Percentiles rank a stretch among this genome's conserved stretches.
These are phyloP conservation scores for Cyclura pinguis DNA, from an alignment of 2,797 vertebrate species.

Conservation along the genomic window DNA sequence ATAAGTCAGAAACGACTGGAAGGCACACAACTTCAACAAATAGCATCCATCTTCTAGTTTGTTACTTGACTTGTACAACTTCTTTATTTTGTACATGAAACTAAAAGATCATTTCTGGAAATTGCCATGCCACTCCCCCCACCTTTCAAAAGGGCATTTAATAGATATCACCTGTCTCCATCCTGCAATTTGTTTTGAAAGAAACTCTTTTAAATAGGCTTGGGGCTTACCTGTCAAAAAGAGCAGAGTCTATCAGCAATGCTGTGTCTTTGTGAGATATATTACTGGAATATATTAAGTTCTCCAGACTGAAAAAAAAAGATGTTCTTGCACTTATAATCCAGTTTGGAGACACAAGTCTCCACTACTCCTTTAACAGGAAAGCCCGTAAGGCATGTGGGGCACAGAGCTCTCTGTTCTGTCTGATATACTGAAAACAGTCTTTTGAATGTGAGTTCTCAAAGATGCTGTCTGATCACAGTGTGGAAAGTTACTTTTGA, in stretches of 20 bases:
- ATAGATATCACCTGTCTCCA: not conserved
- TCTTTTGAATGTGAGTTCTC: not conserved
- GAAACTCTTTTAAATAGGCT: slow-evolving; percentile 20
- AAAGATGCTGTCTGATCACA: not conserved
- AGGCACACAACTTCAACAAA: too few species aligned
- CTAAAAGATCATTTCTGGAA: not conserved
- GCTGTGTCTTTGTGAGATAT: not conserved
- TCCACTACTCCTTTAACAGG: slow-evolving; percentile 22
- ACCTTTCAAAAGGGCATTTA: not conserved
- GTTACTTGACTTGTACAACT: not conserved
- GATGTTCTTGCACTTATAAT: not conserved
- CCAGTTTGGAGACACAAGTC: not conserved
- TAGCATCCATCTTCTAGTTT: not conserved
- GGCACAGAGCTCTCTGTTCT: slow-evolving; percentile 29
- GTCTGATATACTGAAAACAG: not conserved
- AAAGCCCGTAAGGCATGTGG: slow-evolving; percentile 11
- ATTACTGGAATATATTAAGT: slow-evolving; percentile 29
- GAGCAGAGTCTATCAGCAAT: slow-evolving; percentile 7
- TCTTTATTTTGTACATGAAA: not conserved
- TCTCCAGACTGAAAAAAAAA: slow-evolving; percentile 38
- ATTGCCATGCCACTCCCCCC: not conserved
- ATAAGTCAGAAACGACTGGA: too few species aligned
- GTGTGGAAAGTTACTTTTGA: not conserved
- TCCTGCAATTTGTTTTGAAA: not conserved
- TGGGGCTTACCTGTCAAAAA: not conserved